A percentile compares a stretch with the other conserved stretches of the same genome.
phyloP scores from a whole-genome alignment of 2,113 vertebrate species.

The Taxidea taxus region DNA sequence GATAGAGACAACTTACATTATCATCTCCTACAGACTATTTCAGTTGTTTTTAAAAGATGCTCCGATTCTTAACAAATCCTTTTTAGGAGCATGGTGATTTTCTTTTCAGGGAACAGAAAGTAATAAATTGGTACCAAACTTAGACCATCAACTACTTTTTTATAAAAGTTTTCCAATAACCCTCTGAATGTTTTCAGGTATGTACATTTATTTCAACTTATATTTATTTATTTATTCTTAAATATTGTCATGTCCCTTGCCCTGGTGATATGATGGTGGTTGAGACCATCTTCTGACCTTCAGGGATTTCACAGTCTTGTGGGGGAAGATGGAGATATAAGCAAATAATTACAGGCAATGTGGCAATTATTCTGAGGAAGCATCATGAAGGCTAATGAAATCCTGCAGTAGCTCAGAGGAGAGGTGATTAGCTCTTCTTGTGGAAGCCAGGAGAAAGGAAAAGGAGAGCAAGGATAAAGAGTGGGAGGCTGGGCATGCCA shows the following conservation, averaged over 20 bases:
- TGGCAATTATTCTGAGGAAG: constrained; percentile 29
- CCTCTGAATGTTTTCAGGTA: constrained; percentile 56
- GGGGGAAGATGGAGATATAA: background rate
- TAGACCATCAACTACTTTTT: constrained; percentile 55
- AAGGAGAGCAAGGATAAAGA: background rate
- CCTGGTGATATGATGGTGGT: background rate
- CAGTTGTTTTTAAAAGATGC: constrained; percentile 51
- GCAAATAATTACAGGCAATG: background rate
- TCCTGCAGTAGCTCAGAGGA: background rate
- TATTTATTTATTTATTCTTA: constrained; percentile 49
- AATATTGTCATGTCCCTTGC: background rate
- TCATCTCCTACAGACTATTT: constrained; percentile 62
- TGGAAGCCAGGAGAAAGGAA: background rate
- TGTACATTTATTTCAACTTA: constrained; percentile 51
- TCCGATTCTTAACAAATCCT: background rate
- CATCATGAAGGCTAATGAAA: background rate
- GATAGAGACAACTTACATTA: constrained; percentile 64
- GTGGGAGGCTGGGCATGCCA: too few species aligned
- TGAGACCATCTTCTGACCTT: background rate
- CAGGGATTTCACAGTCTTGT: background rate
- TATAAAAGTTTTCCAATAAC: constrained; percentile 62
- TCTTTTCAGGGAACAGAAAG: constrained; percentile 67
- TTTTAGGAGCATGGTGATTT: constrained; percentile 52
- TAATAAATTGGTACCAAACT: constrained; percentile 64
- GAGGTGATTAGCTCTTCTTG: background rate